Percentiles rank a stretch among this genome's conserved stretches.
These are phyloP conservation scores for Adela reaumurella DNA, from an alignment of 2,888 invertebrate genomes.

Conservation along the genomic window DNA sequence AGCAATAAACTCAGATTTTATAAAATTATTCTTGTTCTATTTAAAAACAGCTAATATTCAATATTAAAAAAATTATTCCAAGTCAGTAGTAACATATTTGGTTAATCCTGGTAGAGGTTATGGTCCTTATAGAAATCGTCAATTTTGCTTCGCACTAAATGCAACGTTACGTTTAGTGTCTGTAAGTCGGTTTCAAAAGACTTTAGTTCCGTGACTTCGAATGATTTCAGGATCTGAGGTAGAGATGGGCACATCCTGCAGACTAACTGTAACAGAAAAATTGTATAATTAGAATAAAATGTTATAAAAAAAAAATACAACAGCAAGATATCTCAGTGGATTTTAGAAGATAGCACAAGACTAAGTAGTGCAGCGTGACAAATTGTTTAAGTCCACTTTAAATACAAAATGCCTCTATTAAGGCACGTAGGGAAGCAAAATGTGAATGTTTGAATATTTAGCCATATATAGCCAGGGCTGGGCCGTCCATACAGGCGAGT, in stretches of 20 bases:
- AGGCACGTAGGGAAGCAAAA: too few relatives aligned
- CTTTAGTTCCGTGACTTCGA: slow-evolving; percentile 32
- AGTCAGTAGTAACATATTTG: too few relatives aligned
- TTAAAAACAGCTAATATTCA: slow-evolving; percentile 7
- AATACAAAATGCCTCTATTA: too few relatives aligned
- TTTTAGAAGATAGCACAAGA: too few relatives aligned
- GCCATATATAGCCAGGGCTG: too few relatives aligned
- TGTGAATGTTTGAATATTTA: too few relatives aligned
- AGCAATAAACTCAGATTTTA: too few relatives aligned
- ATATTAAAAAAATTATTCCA: not conserved
- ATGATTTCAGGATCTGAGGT: slow-evolving; percentile 48
- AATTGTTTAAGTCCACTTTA: too few relatives aligned
- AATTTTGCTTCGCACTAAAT: slow-evolving; percentile 55
- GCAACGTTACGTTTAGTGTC: slow-evolving; percentile 51
- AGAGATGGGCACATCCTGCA: slow-evolving; percentile 62
- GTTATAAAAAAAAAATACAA: not conserved
- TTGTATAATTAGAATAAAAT: too few relatives aligned
- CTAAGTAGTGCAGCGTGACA: too few relatives aligned
- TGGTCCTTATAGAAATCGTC: slow-evolving; percentile 58
- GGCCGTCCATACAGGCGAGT: too few relatives aligned
- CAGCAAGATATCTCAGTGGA: too few relatives aligned
- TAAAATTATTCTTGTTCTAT: slow-evolving; percentile 9
- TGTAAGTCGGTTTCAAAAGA: slow-evolving; percentile 32
- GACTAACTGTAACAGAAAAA: slow-evolving; percentile 50
- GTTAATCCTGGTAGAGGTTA: slow-evolving; percentile 42